These are phyloP conservation scores for Uropetala carovei DNA, from an alignment of 2,888 invertebrate species.

Conservation along the genomic window DNA sequence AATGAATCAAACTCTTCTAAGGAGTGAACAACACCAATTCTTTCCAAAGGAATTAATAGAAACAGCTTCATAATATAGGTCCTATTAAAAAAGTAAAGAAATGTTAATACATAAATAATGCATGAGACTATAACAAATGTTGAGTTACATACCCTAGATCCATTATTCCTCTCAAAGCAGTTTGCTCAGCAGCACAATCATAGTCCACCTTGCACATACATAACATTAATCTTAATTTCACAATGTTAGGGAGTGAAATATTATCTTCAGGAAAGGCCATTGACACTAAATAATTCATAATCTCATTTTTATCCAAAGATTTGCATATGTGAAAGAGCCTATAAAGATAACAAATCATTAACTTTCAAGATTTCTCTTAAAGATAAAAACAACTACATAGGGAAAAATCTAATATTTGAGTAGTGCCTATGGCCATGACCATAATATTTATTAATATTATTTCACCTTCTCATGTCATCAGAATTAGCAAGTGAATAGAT, in stretches of 20 bases:
- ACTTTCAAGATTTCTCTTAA: neutral
- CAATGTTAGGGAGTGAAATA: neutral
- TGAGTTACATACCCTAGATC: neutral
- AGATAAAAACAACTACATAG: neutral
- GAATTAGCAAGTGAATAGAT: neutral
- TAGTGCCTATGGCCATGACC: no score
- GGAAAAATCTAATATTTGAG: neutral
- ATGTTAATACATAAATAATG: neutral
- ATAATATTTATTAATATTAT: neutral
- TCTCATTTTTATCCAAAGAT: neutral
- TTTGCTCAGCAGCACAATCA: neutral
- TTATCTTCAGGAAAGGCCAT: neutral
- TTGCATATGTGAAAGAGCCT: constrained; percentile 42
- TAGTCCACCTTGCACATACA: constrained; percentile 26
- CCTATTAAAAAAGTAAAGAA: neutral
- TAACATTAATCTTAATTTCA: constrained; percentile 1
- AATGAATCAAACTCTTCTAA: constrained; percentile 31
- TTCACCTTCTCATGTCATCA: constrained; percentile 43
- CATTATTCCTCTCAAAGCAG: neutral
- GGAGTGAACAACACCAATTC: constrained; percentile 30
- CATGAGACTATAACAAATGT: neutral
- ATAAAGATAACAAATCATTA: neutral
- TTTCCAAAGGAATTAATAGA: constrained; percentile 16
- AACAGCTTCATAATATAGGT: constrained; percentile 20
- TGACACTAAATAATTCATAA: constrained; percentile 5